Evolutionary conservation across 2,888 invertebrate genomes (phyloP).

Genomic region (Gryllus longicercus): DNA sequence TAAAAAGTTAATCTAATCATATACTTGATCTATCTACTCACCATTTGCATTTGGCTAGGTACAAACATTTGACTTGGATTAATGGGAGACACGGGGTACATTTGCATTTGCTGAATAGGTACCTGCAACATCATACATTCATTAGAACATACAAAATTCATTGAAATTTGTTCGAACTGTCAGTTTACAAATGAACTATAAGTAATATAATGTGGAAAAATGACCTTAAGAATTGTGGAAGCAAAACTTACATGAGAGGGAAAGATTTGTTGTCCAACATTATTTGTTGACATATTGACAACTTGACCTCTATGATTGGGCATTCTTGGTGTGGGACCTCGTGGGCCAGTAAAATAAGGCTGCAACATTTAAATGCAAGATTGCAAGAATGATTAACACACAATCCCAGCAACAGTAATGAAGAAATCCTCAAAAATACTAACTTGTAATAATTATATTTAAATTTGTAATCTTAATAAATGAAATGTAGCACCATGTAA

Average conservation of each 20-base stretch:
- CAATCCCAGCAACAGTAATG: neutral
- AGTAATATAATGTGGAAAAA: too few species aligned
- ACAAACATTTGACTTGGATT: slow-evolving; percentile 31
- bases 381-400: neutral
- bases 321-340: slow-evolving; percentile 34
- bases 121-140: slow-evolving; percentile 26
- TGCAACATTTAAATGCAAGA: slow-evolving; percentile 18
- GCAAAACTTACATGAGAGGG: slow-evolving; percentile 33
- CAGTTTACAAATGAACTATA: too few species aligned
- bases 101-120: slow-evolving; percentile 29
- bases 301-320: slow-evolving; percentile 32
- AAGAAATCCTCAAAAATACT: neutral
- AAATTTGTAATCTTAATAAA: neutral
- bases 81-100: slow-evolving; percentile 25
- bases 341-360: slow-evolving; percentile 29
- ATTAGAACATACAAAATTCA: neutral
- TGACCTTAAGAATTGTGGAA: too few species aligned
- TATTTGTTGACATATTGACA: slow-evolving; percentile 34
- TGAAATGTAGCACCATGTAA: too few species aligned
- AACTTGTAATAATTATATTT: neutral
- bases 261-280: slow-evolving; percentile 35
- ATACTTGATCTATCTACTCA: slow-evolving; percentile 11
- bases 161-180: too few species aligned
- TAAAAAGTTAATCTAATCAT: too few species aligned
- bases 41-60: slow-evolving; percentile 29